Evolutionary conservation across 2,797 vertebrate genomes (phyloP), one percentile per base, ranked within the genome.

Genomic region (Diplodus puntazzo): DNA sequence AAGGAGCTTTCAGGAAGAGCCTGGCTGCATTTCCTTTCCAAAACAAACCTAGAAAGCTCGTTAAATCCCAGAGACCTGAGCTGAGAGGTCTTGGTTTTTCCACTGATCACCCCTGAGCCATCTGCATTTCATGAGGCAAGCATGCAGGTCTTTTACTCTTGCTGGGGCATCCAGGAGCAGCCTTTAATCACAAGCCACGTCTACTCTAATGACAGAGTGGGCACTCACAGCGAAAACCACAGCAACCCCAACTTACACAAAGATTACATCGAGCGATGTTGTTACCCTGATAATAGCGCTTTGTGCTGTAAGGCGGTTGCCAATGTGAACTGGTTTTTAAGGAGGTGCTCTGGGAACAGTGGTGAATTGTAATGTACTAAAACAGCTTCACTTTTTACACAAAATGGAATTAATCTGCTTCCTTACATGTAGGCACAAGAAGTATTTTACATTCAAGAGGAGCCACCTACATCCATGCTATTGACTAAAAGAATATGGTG

Each of bases 131-230:
- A 86, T 85, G 64, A 84, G 75, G 60, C 34, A 67, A 58, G 77
- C 83, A 66, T 85, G 74, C 50, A 82, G 70, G 76, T 79, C 34
- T 34, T 89, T 81, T 68, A 84, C 69, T 87, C 80, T 62, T 54
- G 5, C 73, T 61, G 74, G 74, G 70, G 67, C 57, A 79, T 66
- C 73, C n/a, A 64, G 62, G 6, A 1, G 58, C 58, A 10, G 75
- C 63, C 75, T 88, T 86, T 92, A 80, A 92, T 92, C 87, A 89
- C 64, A 75, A 69, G 70, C 69, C 67, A 87, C 72, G 77, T 69
- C 66, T 54, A 20, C 63, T 80, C 25, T 82, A 88, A 88, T 73
- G 62, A 87, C 72, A 80, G 66, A 80, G 66, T 57, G 52, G 57
- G 49, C 69, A 62, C 64, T 69, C 68, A 64, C 46, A 71, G 66